A percentile compares a stretch with the other conserved stretches of the same genome.
These are phyloP conservation scores for Vanessa tameamea DNA, from an alignment of 1,140 invertebrate genomes.

Conservation along the genomic window DNA sequence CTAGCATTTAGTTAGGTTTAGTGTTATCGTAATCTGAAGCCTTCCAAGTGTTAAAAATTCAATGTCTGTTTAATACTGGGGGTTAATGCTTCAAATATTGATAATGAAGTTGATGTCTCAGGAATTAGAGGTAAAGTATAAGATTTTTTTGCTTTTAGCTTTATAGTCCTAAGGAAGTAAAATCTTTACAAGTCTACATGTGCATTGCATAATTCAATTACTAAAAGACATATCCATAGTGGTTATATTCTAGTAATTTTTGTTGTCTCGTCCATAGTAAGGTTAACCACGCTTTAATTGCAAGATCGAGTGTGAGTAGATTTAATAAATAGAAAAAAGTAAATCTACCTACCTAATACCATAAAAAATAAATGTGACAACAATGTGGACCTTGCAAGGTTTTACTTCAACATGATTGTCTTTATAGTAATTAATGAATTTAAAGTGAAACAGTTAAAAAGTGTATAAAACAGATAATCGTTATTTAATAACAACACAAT, in stretches of 20 bases:
- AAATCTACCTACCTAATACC: too few species aligned
- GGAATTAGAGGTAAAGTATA: conserved; percentile 68
- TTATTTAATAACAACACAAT: too few species aligned
- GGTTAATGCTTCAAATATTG: conserved; percentile 71
- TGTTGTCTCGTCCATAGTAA: too few species aligned
- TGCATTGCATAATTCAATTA: conserved; percentile 1
- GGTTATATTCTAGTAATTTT: not conserved
- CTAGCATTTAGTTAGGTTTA: conserved; percentile 77
- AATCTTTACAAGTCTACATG: not conserved
- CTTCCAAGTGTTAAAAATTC: conserved; percentile 77
- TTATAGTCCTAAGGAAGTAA: not conserved
- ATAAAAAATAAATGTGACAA: too few species aligned
- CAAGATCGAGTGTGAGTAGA: too few species aligned
- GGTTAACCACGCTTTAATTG: too few species aligned
- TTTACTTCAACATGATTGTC: too few species aligned
- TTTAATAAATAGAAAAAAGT: too few species aligned
- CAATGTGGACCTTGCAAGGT: too few species aligned
- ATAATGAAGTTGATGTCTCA: conserved; percentile 61
- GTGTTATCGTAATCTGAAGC: conserved; percentile 79
- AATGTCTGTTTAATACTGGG: conserved; percentile 72
- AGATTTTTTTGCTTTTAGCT: conserved; percentile 10
- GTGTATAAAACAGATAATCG: too few species aligned
- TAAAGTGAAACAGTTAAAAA: too few species aligned
- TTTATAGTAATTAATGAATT: too few species aligned
- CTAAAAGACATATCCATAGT: not conserved